A percentile compares a stretch with the other conserved stretches of the same genome.
These are phyloP conservation scores for Hyposmocoma kahamanoa DNA, from an alignment of 1,140 invertebrate species.

Conservation along the genomic window DNA sequence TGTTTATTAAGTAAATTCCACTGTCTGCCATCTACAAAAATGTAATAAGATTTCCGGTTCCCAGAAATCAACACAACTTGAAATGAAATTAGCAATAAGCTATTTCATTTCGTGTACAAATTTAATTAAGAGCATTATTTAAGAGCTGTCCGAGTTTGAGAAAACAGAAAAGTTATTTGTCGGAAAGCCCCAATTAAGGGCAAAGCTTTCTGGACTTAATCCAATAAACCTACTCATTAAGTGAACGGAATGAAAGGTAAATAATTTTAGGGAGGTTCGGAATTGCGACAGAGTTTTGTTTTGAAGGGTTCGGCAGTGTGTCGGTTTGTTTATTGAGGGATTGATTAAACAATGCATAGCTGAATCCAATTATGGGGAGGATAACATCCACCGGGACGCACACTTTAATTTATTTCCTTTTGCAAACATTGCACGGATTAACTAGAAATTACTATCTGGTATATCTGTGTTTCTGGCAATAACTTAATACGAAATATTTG, in stretches of 20 bases:
- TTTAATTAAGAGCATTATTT: conserved; percentile 66
- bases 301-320: conserved; percentile 31
- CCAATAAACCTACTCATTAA: conserved; percentile 73
- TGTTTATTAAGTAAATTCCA: too few relatives aligned
- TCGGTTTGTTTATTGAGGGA: conserved; percentile 21
- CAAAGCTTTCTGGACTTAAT: conserved; percentile 71
- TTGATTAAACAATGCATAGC: conserved; percentile 42
- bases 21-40: too few relatives aligned
- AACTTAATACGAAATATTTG: too few relatives aligned
- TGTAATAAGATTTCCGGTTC: neutral
- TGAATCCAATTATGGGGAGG: conserved; percentile 31
- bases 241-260: conserved; percentile 69
- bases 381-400: too few relatives aligned
- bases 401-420: too few relatives aligned
- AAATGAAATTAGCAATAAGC: conserved; percentile 16
- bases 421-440: too few relatives aligned
- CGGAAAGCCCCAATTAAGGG: conserved; percentile 70
- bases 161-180: conserved; percentile 71
- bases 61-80: neutral
- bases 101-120: conserved; percentile 48
- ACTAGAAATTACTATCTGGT: too few relatives aligned
- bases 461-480: too few relatives aligned
- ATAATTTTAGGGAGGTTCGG: conserved; percentile 59
- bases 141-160: conserved; percentile 65
- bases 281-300: conserved; percentile 42